phyloP scores from a whole-genome alignment of 2,888 invertebrate species.

The Leucophenga maculata region DNA sequence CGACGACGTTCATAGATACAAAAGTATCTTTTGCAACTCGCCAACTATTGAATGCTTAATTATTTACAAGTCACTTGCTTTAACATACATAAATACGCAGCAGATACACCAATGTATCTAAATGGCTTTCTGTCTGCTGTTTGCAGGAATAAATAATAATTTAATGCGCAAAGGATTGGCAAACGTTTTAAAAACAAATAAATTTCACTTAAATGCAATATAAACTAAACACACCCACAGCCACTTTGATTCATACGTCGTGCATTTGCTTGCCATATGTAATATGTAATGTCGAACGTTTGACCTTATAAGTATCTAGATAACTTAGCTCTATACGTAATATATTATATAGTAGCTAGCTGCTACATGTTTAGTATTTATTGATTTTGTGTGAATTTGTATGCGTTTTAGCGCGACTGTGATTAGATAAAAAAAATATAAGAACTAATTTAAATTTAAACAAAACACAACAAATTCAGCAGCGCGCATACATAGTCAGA shows the following conservation, averaged over 20 bases:
- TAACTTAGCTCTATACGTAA: no score
- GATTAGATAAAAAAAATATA: neutral
- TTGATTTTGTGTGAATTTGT: no score
- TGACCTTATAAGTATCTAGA: neutral
- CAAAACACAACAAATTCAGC: neutral
- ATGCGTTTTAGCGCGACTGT: no score
- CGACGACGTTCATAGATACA: no score
- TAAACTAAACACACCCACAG: conserved; percentile 8
- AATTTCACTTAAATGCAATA: conserved; percentile 7
- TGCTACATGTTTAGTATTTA: no score
- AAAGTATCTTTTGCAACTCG: neutral
- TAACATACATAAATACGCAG: neutral
- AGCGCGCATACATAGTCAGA: no score
- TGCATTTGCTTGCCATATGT: neutral
- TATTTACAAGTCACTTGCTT: conserved; percentile 9
- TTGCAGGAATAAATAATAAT: conserved; percentile 15
- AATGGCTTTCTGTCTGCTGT: no score
- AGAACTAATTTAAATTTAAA: conserved; percentile 5
- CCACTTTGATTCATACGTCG: neutral
- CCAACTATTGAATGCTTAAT: neutral
- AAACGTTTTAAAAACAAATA: conserved; percentile 15
- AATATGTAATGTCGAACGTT: neutral
- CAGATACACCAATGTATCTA: neutral
- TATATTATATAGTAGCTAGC: no score
- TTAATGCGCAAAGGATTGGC: conserved; percentile 19